Evolutionary conservation across 2,113 vertebrate genomes (phyloP), one percentile per base, ranked within the genome.

Genomic region (Cromileptes altivelis): DNA sequence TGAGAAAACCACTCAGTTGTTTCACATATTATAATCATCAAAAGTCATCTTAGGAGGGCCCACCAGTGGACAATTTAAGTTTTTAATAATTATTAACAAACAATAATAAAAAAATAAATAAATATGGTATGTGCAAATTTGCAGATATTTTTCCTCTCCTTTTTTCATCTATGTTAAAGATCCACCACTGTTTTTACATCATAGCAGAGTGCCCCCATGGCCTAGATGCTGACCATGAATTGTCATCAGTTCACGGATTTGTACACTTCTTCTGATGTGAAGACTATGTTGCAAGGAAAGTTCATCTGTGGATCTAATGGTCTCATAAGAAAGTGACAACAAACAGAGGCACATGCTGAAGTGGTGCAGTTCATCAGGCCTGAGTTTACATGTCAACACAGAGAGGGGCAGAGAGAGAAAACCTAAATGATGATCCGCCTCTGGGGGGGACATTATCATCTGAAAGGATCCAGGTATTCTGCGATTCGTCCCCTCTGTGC

Each of bases 381-480:
- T 49, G 62, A 84, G 80, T 85, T 86, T 71, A 80, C 79, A 49
- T 74, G 60, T 87, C 21, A 4, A 61, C 21, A 81, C 30, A 70
- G 55, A 84, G 63, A 69, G 30, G 42, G 12, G 25, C 58, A 49
- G 57, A 81, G 19, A 27, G 76, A 68, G 73, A 37, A 56, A 65
- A 86, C 80, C 73, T 89, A 91, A 94, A 94, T 95, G 93, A 91
- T 71, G 15, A 90, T 94, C 90, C 64, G 90, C 86, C 92, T 95
- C 91, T 47, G 63, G 85, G 80, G 90, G 90, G 92, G 88, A 92
- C 88, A 96, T 96, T 96, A 96, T 95, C 95, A 96, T 96, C 92
- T 96, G 94, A 96, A 96, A 96, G 94, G 94, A 95, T 94, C 93
- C 95, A 91, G 93, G 94, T 93, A 95, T 95, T 93, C 92, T 94